Percentiles rank a stretch among this genome's conserved stretches.
phyloP scores from a whole-genome alignment of 1,140 invertebrate species.

The Papilio glaucus region DNA sequence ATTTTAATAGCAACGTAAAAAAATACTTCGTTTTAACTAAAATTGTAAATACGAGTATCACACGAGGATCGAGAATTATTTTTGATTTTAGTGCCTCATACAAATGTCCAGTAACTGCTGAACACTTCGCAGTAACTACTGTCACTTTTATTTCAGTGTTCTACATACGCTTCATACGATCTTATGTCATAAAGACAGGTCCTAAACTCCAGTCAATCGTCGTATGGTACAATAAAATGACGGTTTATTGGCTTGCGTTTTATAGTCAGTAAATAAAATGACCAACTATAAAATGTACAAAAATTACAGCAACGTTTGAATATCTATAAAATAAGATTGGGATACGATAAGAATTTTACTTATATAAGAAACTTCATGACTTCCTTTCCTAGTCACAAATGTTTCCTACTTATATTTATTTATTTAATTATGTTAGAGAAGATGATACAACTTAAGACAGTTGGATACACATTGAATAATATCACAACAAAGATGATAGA shows the following conservation, averaged over 20 bases:
- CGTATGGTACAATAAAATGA: conserved; percentile 27
- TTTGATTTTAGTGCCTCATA: neutral
- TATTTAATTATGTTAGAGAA: too few relatives aligned
- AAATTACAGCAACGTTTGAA: conserved; percentile 33
- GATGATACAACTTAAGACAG: neutral
- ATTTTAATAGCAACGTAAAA: too few relatives aligned
- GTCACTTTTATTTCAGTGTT: conserved; percentile 22
- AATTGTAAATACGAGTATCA: neutral
- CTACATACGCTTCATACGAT: conserved; percentile 16
- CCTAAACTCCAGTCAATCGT: conserved; percentile 32
- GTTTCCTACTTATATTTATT: too few relatives aligned
- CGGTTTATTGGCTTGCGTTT: conserved; percentile 26
- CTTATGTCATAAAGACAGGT: conserved; percentile 20
- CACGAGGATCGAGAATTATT: neutral
- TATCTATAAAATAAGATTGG: conserved; percentile 24
- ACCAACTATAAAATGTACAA: conserved; percentile 32
- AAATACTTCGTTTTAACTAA: neutral
- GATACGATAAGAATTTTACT: neutral
- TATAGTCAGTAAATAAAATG: conserved; percentile 34
- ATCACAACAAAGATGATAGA: too few relatives aligned
- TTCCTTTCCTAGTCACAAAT: too few relatives aligned
- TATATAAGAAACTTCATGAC: neutral
- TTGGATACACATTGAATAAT: conserved; percentile 17
- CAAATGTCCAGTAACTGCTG: neutral
- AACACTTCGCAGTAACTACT: neutral